These are phyloP conservation scores for Acronicta aceris DNA, from an alignment of 2,888 invertebrate species.

Conservation along the genomic window DNA sequence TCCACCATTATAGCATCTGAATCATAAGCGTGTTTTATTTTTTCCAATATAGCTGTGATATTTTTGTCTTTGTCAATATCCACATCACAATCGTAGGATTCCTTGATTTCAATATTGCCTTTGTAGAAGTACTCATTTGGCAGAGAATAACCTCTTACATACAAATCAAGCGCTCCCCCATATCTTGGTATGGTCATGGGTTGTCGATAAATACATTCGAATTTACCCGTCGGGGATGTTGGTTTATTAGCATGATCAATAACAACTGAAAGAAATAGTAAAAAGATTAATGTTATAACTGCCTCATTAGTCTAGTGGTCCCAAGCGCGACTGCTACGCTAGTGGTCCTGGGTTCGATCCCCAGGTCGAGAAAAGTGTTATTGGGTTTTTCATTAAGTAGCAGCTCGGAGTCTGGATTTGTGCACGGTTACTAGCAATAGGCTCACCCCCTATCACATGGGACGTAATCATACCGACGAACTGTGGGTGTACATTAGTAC, in stretches of 20 bases:
- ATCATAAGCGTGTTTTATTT: constrained; percentile 67
- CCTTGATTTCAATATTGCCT: constrained; percentile 68
- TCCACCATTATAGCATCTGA: constrained; percentile 65
- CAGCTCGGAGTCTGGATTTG: no score
- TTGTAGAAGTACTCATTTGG: constrained; percentile 77
- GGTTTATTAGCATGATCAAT: constrained; percentile 82
- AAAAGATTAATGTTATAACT: neutral
- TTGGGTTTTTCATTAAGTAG: no score
- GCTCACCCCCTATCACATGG: no score
- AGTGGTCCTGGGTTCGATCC: no score
- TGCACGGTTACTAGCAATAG: no score
- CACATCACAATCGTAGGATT: constrained; percentile 57
- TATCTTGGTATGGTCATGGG: constrained; percentile 73
- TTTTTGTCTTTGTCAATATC: constrained; percentile 67
- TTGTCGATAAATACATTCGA: constrained; percentile 88
- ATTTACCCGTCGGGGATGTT: constrained; percentile 88
- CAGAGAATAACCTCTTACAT: constrained; percentile 69
- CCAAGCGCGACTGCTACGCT: no score
- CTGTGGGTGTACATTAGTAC: no score
- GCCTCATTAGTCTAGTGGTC: no score
- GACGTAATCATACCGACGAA: no score
- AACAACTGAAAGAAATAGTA: constrained; percentile 80
- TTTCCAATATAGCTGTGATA: constrained; percentile 63
- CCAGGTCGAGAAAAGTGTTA: no score
- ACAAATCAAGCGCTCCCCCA: constrained; percentile 67